Percentiles rank a stretch among this genome's conserved stretches.
These are phyloP conservation scores for Drosophila mayri DNA, from an alignment of 1,140 invertebrate genomes.

Conservation along the genomic window DNA sequence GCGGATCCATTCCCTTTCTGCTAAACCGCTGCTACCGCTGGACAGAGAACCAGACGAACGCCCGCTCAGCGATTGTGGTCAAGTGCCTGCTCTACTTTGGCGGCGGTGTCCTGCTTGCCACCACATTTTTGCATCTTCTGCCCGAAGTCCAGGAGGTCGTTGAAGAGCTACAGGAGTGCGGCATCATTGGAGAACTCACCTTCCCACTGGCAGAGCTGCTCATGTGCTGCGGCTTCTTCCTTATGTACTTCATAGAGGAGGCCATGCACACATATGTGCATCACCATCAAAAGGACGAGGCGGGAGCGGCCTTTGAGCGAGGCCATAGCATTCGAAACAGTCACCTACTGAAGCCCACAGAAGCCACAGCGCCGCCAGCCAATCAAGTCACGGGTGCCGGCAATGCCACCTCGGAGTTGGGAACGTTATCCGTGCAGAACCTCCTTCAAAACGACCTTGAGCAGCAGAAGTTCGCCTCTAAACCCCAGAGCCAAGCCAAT, in stretches of 20 bases:
- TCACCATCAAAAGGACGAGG: slow-evolving; percentile 80
- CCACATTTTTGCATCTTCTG: slow-evolving; percentile 95
- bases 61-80: slow-evolving; percentile 85
- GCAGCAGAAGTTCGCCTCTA: slow-evolving; percentile 66
- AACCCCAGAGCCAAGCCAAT: slow-evolving; percentile 33
- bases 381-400: not conserved
- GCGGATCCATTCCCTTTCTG: slow-evolving; percentile 89
- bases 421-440: slow-evolving; percentile 66
- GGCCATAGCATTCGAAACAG: slow-evolving; percentile 79
- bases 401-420: slow-evolving; percentile 14
- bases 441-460: slow-evolving; percentile 66
- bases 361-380: slow-evolving; percentile 5
- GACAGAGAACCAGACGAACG: slow-evolving; percentile 85
- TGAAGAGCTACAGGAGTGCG: slow-evolving; percentile 86
- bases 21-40: slow-evolving; percentile 89
- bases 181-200: slow-evolving; percentile 85
- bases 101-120: slow-evolving; percentile 95
- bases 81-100: slow-evolving; percentile 93
- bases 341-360: slow-evolving; percentile 60
- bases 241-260: slow-evolving; percentile 94
- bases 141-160: slow-evolving; percentile 93
- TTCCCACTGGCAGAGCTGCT: slow-evolving; percentile 90
- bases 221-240: slow-evolving; percentile 92
- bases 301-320: slow-evolving; percentile 72
- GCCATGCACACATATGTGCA: slow-evolving; percentile 90